Base-by-base conservation (phyloP, 2,888 invertebrate genomes). In the Drosophila bunnanda region DNA sequence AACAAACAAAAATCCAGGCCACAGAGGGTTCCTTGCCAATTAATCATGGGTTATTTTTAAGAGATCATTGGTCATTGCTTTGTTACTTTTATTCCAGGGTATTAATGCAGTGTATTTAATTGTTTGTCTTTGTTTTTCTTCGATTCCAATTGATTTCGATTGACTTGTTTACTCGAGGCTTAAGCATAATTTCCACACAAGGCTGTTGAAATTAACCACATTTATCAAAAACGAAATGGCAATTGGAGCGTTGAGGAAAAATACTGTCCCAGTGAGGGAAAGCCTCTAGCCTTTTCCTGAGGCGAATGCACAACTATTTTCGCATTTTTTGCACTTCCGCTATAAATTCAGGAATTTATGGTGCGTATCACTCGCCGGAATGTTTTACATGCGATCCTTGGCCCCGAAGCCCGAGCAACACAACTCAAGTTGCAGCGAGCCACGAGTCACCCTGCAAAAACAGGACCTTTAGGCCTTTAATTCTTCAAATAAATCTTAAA, bases 261-360 rank as follows among this genome's bases (percentile, higher is more conserved):
- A 53, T 12, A 28, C 22, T 36, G 57, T 46, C 43, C 61, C 15
- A 22, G 1, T 32, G 7, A 25, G 57, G n/a, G 44, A 25, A 25
- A 44, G 25, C 15, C 15, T 25, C 55, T 66, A 30, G 10, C 68
- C 55, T 73, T 68, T 72, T 61, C 46, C 59, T 50, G 68, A 20
- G 34, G 50, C 15, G 15, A 32, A 38, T 32, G 58, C 59, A 57
- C 59, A 86, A 88, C 79, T 77, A 82, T 86, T 84, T 88, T 82
- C 82, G 76, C 85, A 88, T 82, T 82, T 82, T 82, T 85, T 85
- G 86, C 81, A 83, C 87, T 84, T 84, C 89, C 89, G 89, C 84
- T 66, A 84, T 84, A 84, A 84, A 84, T 84, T 88, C 60, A 30
- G 59, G 76, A 84, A 79, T 88, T 84, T 88, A 84, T 84, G 89